These are phyloP conservation scores for Indri indri DNA, from an alignment of 2,113 vertebrate species.

Conservation along the genomic window DNA sequence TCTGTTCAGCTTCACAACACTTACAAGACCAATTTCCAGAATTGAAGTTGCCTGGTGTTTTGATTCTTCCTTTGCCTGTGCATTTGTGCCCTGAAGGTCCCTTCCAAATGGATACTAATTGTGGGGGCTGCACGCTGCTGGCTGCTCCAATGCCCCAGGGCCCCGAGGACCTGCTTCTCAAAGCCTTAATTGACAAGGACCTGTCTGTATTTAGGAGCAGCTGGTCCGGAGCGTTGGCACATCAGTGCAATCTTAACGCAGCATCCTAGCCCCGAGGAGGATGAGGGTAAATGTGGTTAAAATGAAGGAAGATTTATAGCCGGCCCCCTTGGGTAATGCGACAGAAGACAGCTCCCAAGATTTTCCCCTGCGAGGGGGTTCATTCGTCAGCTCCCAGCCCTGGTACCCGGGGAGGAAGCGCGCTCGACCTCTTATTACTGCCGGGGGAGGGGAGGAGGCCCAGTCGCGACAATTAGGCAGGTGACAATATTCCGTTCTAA, in stretches of 20 bases:
- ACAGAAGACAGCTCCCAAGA: conserved; percentile 93
- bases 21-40: conserved; percentile 85
- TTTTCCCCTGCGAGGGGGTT: conserved; percentile 88
- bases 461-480: conserved; percentile 90
- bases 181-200: conserved; percentile 99
- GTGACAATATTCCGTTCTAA: conserved; percentile 90
- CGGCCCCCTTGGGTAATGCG: conserved; percentile 93
- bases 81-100: conserved; percentile 94
- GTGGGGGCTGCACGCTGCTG: conserved; percentile 94
- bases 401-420: conserved; percentile 84
- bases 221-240: conserved; percentile 97
- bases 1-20: conserved; percentile 87
- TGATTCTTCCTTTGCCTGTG: conserved; percentile 89
- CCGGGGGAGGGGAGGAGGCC: conserved; percentile 83
- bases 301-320: conserved; percentile 99
- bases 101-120: conserved; percentile 98
- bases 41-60: conserved; percentile 88
- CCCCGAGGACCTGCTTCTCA: conserved; percentile 96
- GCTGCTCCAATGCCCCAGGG: conserved; percentile 92
- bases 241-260: conserved; percentile 97
- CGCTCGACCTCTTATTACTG: conserved; percentile 90
- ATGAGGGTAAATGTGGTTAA: conserved; percentile 94
- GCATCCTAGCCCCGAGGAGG: conserved; percentile 92
- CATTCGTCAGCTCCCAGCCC: conserved; percentile 87
- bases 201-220: conserved; percentile 99